Percentiles rank a stretch among this genome's conserved stretches.
Evolutionary conservation across 2,797 vertebrate genomes (phyloP).

Genomic region (Crocodylus rhombifer): DNA sequence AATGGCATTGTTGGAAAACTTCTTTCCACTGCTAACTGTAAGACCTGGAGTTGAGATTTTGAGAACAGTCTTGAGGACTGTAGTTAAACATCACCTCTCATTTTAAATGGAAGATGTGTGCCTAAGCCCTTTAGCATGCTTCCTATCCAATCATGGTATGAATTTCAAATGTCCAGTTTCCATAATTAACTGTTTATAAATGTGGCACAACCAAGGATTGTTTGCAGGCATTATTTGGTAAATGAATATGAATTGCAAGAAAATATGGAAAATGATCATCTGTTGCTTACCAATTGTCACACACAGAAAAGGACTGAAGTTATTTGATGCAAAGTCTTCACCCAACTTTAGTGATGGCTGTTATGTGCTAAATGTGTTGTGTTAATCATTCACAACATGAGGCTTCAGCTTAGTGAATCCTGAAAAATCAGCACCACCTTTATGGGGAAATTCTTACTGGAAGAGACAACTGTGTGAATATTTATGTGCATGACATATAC

Average conservation of each 20-base stretch:
- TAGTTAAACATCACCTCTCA: background rate
- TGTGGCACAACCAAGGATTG: background rate
- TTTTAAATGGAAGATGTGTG: background rate
- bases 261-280: background rate
- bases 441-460: background rate
- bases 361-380: background rate
- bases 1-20: no score
- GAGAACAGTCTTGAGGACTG: background rate
- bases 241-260: background rate
- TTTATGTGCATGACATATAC: background rate
- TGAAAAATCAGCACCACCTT: background rate
- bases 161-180: background rate
- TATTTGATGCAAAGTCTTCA: background rate
- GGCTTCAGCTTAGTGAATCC: slow-evolving; percentile 12
- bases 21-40: background rate
- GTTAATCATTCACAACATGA: background rate
- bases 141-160: background rate
- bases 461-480: background rate
- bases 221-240: background rate
- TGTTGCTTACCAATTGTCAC: background rate
- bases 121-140: background rate
- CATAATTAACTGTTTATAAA: background rate
- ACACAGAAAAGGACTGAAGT: background rate
- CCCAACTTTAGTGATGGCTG: background rate
- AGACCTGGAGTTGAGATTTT: background rate